Percentiles rank a stretch among this genome's conserved stretches.
phyloP scores from a whole-genome alignment of 2,113 vertebrate genomes.

The Antidorcas marsupialis region DNA sequence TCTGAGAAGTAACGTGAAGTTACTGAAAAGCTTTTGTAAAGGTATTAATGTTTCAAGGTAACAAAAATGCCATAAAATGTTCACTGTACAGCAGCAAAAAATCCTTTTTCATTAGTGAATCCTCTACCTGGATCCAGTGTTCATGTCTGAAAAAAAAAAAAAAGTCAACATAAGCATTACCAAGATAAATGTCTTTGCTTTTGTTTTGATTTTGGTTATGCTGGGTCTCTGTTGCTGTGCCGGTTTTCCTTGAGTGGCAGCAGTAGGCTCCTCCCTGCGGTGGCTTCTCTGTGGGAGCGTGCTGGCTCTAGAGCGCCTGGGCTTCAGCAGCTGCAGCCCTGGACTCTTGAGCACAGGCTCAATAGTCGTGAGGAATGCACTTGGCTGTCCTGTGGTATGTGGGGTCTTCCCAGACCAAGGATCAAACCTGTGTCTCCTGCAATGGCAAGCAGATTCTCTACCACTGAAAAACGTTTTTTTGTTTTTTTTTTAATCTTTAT shows the following conservation, averaged over 20 bases:
- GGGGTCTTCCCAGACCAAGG: background rate
- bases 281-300: background rate
- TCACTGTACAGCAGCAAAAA: background rate
- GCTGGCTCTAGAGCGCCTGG: background rate
- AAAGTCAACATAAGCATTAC: background rate
- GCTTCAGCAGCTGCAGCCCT: background rate
- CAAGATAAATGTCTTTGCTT: background rate
- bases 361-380: background rate
- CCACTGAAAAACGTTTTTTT: no score
- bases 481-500: background rate
- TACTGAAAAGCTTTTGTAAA: background rate
- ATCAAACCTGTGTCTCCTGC: background rate
- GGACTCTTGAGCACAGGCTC: background rate
- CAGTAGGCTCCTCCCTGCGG: accelerated
- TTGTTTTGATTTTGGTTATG: background rate
- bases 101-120: background rate
- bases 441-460: background rate
- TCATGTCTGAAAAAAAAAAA: background rate
- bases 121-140: background rate
- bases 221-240: background rate
- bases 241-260: background rate
- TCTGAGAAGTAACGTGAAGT: background rate
- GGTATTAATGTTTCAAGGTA: background rate
- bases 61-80: background rate
- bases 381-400: background rate